Evolutionary conservation across 2,113 vertebrate species (phyloP), one percentile per base, ranked within the genome.

Genomic region (Zosterops borbonicus): DNA sequence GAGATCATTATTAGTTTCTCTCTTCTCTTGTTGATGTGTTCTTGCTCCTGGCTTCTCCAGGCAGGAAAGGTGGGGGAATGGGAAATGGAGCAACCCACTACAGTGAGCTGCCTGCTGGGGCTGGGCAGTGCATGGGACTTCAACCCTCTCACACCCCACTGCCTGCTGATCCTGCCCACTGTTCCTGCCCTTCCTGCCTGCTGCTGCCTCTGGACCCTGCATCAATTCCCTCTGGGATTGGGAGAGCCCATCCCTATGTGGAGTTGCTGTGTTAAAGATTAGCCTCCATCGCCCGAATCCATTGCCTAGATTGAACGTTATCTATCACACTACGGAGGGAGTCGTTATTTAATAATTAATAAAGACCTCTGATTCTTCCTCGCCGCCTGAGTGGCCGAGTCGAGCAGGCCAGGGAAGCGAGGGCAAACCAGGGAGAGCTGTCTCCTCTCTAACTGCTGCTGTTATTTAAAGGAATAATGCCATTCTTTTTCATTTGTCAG

Each of bases 341-440:
- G 97, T 98, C 92, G 94, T 98, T 97, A 97, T 96, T 98, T 98
- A 98, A 98, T 98, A 98, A 98, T 98, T 98, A 98, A 98, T 98
- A 98, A 98, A 98, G 98, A 97, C 96, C 96, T 95, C 91, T 90
- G 94, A 92, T 96, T 94, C 90, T 95, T 97, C 93, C 83, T 93
- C 5, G 17, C 94, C 3, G 89, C 52, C 89, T 96, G 95, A 46
- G 17, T 75, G 95, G 97, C 92, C 22, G 78, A 92, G 91, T 14
- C 8, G 93, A 90, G 92, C 53, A 53, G 96, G 86, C 96, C n/a
- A 22, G 92, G 90, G 86, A 96, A 96, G 88, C 0, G 93, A 90
- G 95, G 96, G 92, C 95, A 94, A 95, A 88, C 83, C 6, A 39
- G 76, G 88, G 96, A 95, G 95, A 97, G 95, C 96, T 97, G 96